A percentile compares a stretch with the other conserved stretches of the same genome.
Conservation (phyloP, 2,113 vertebrate genomes). For the Sylvilagus bachmani region DNA sequence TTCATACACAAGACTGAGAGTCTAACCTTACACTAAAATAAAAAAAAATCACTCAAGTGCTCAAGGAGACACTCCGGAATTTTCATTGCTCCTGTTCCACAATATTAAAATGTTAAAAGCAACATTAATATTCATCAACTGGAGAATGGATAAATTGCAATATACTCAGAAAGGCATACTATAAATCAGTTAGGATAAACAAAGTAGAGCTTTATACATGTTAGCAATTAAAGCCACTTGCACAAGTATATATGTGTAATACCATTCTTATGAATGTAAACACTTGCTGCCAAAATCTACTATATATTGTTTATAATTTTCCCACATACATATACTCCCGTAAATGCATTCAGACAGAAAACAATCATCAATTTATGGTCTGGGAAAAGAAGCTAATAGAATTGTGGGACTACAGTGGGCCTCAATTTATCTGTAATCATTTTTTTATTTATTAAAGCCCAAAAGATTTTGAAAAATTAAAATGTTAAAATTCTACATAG, state of each 20-base stretch:
- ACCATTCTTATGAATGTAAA: background rate
- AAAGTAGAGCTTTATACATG: background rate
- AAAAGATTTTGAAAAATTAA: background rate
- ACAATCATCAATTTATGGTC: background rate
- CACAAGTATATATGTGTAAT: background rate
- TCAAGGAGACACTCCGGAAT: background rate
- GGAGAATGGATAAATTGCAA: background rate
- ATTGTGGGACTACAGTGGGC: background rate
- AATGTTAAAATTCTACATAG: slow-evolving; percentile 35
- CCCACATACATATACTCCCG: background rate
- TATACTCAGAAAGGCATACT: background rate
- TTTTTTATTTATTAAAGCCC: background rate
- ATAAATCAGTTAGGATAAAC: background rate
- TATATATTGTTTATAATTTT: background rate
- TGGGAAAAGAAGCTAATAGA: background rate
- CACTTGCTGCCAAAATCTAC: background rate
- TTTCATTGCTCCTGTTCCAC: background rate
- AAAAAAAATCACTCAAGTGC: background rate
- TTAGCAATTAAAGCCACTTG: background rate
- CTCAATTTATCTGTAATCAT: background rate
- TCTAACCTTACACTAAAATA: background rate
- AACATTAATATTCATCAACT: background rate
- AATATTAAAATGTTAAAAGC: background rate
- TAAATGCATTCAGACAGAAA: background rate
- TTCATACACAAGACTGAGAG: background rate